These are phyloP conservation scores for Notechis scutatus DNA, from an alignment of 2,113 vertebrate genomes.

Conservation along the genomic window DNA sequence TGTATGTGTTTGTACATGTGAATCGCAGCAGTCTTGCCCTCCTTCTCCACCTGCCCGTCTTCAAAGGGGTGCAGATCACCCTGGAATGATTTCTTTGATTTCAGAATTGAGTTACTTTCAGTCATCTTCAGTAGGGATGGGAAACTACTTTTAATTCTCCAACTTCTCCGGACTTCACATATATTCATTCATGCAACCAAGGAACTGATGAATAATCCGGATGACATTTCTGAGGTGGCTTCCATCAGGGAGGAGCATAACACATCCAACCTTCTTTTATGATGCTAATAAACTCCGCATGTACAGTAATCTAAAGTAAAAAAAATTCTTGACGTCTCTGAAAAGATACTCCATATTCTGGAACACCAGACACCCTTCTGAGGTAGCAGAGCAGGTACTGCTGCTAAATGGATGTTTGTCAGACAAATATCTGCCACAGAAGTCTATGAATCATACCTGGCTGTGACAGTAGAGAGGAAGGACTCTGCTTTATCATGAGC, in stretches of 20 bases:
- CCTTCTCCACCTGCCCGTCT: neutral
- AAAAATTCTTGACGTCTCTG: neutral
- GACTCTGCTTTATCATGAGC: neutral
- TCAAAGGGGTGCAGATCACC: neutral
- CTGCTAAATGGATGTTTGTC: slow-evolving; percentile 3
- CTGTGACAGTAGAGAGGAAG: neutral
- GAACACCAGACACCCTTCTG: neutral
- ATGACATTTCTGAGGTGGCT: neutral
- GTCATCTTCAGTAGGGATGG: neutral
- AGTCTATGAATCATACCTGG: neutral
- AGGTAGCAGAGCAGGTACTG: neutral
- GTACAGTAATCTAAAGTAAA: neutral
- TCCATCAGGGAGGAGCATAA: neutral
- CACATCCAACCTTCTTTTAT: neutral
- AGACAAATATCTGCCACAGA: neutral
- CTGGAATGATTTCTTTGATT: neutral
- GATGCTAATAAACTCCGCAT: neutral
- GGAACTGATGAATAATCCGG: neutral
- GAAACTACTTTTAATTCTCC: neutral
- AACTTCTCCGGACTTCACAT: neutral
- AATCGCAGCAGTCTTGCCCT: neutral
- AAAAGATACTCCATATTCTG: neutral
- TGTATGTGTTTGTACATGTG: neutral
- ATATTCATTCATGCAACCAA: neutral
- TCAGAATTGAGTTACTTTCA: neutral